Evolutionary conservation across 92 coral and sea anemone species (phyloP), one percentile per base, ranked within the genome.

Genomic region (Epizoanthus ramosus): DNA sequence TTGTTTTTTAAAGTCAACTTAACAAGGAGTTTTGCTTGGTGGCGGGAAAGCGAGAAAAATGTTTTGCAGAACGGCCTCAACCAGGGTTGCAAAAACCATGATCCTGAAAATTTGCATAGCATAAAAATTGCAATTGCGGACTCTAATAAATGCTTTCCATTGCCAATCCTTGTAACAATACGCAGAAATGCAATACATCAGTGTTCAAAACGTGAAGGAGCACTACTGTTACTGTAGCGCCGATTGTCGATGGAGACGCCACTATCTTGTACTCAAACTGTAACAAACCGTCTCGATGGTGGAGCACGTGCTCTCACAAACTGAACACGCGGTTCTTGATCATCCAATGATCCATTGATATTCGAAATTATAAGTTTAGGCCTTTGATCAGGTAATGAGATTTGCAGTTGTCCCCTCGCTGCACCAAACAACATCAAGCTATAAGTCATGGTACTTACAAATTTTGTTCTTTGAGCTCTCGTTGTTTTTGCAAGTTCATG

Each of bases 381-480:
- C 37, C 54, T 58, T 60, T 13, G 39, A 25, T 1, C 31, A 52
- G 39, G 25, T n/a, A 43, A 60, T 37, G 22, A 5, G 53, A 33
- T 60, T 39, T 3, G 37, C 14, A 58, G 23, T 16, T 18, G 19
- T 60, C 10, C 41, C n/a, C 37, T 43, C 21, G 22, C 14, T 17
- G 39, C 17, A 24, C 37, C 33, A 5, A 21, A 63, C 19, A 22
- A 8, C 6, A 16, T 53, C 17, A 61, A 21, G 24, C 28, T 28
- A 41, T 18, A 37, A 60, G 71, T n/a, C 9, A 17, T 59, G 71
- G 53, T 82, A 93, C 97, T 75, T 83, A 93, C 97, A 88, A 84
- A 83, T 91, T 95, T 75, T 95, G 98, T 80, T 95, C 98, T 47
- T 92, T 89, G 10, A 95, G 92, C 75, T 95, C 98, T 82, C 86